phyloP scores from a whole-genome alignment of 2,888 invertebrate genomes.

The Sepiola atlantica region DNA sequence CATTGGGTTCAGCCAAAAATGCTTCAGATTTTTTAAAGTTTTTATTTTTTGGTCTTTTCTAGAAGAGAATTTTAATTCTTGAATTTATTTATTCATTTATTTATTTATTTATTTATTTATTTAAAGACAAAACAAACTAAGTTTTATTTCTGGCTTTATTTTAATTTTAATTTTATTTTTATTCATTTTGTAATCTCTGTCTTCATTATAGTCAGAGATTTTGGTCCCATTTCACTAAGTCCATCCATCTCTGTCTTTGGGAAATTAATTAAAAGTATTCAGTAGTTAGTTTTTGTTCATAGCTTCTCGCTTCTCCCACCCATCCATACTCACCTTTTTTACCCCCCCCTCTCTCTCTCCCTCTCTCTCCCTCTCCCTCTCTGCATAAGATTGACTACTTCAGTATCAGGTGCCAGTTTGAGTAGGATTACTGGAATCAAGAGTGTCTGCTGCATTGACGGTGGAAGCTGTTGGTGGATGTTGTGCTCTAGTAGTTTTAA shows the following conservation, averaged over 20 bases:
- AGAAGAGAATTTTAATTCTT: constrained; percentile 4
- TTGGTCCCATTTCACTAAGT: neutral
- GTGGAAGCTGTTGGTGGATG: neutral
- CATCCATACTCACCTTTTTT: neutral
- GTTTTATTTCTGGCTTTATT: neutral
- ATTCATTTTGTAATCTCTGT: neutral
- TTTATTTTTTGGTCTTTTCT: neutral
- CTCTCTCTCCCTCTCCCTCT: neutral
- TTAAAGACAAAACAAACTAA: neutral
- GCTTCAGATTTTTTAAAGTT: neutral
- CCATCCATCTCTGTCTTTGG: constrained; percentile 1
- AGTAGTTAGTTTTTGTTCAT: constrained; percentile 1
- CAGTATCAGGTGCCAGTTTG: constrained; percentile 21
- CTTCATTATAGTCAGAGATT: constrained; percentile 3
- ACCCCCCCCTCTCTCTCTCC: neutral
- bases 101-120: neutral
- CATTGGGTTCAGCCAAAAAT: constrained; percentile 32
- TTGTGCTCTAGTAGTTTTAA: constrained; percentile 6
- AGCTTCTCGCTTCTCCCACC: neutral
- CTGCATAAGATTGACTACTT: neutral
- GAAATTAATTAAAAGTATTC: constrained; percentile 19
- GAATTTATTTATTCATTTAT: constrained; percentile 32
- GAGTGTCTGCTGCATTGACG: neutral
- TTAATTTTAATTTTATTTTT: no score
- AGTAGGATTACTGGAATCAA: constrained; percentile 32